Evolutionary conservation across 2,888 invertebrate species (phyloP).

Genomic region (Tachina fera): DNA sequence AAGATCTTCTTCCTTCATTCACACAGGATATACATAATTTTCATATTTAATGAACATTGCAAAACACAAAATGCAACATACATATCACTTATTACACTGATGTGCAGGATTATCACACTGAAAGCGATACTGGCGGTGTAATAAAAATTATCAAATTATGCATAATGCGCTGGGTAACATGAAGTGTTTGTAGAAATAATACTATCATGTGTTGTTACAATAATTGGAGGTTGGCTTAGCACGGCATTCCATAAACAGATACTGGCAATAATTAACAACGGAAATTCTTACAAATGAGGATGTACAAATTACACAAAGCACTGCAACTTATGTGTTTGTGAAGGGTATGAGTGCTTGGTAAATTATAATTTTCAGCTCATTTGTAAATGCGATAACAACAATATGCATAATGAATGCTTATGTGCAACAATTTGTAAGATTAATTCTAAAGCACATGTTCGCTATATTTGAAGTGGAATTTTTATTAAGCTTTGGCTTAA

Average conservation of each 20-base stretch:
- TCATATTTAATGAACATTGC: conserved; percentile 17
- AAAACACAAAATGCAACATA: conserved; percentile 18
- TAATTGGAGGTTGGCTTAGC: conserved; percentile 54
- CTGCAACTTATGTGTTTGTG: background rate
- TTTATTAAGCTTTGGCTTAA: background rate
- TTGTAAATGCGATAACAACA: conserved; percentile 36
- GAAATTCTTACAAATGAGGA: conserved; percentile 45
- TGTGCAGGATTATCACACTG: conserved; percentile 34
- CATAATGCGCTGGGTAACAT: background rate
- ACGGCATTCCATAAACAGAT: conserved; percentile 46
- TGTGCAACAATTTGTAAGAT: background rate
- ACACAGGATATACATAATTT: conserved; percentile 21
- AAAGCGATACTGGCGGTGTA: conserved; percentile 34
- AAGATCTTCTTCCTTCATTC: background rate
- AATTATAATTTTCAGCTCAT: conserved; percentile 37
- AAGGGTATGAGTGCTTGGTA: conserved; percentile 7
- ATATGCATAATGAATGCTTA: background rate
- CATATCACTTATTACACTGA: background rate
- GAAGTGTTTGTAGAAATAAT: background rate
- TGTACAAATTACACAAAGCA: conserved; percentile 11
- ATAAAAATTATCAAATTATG: conserved; percentile 50
- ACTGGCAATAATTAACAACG: conserved; percentile 54
- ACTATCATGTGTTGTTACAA: conserved; percentile 34
- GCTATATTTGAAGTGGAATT: background rate
- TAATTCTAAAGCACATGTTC: background rate